Conservation (phyloP, 2,113 vertebrate species). For the Rhipidura dahli region DNA sequence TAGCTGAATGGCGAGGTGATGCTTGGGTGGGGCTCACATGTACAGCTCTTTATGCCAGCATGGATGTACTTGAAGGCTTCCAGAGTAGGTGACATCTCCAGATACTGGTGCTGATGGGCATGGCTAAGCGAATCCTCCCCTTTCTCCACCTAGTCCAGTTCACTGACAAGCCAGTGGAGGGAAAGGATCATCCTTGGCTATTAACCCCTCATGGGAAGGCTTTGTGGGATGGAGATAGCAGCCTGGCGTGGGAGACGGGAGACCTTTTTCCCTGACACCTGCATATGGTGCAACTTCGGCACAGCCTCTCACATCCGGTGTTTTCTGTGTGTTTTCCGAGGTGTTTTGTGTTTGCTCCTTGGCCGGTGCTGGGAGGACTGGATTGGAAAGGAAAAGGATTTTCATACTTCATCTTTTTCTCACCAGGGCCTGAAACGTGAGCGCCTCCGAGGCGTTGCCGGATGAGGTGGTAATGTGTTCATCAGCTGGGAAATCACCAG, state of each 20-base stretch:
- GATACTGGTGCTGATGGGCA: background rate
- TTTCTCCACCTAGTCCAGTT: background rate
- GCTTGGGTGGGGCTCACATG: background rate
- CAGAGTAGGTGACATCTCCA: background rate
- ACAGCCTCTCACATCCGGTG: slow-evolving; percentile 22
- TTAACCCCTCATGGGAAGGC: background rate
- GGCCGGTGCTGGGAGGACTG: slow-evolving; percentile 44
- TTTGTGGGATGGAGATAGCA: slow-evolving; percentile 12
- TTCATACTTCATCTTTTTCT: slow-evolving; percentile 73
- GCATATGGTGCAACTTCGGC: slow-evolving; percentile 60
- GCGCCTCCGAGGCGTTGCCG: slow-evolving; percentile 50
- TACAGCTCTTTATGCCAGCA: background rate
- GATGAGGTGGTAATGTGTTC: slow-evolving; percentile 69
- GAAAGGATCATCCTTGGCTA: background rate
- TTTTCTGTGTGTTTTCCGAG: slow-evolving; percentile 41
- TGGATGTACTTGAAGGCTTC: background rate
- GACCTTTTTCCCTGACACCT: slow-evolving; percentile 67
- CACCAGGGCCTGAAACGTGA: slow-evolving; percentile 48
- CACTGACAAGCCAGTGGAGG: fast-evolving
- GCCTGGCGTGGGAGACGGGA: slow-evolving; percentile 44
- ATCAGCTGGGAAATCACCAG: slow-evolving; percentile 60
- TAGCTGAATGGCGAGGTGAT: background rate
- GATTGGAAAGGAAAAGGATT: slow-evolving; percentile 68
- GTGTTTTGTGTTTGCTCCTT: slow-evolving; percentile 44
- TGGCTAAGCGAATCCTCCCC: fast-evolving